Evolutionary conservation across 2,113 vertebrate genomes (phyloP).

Genomic region (Boleophthalmus pectinirostris): DNA sequence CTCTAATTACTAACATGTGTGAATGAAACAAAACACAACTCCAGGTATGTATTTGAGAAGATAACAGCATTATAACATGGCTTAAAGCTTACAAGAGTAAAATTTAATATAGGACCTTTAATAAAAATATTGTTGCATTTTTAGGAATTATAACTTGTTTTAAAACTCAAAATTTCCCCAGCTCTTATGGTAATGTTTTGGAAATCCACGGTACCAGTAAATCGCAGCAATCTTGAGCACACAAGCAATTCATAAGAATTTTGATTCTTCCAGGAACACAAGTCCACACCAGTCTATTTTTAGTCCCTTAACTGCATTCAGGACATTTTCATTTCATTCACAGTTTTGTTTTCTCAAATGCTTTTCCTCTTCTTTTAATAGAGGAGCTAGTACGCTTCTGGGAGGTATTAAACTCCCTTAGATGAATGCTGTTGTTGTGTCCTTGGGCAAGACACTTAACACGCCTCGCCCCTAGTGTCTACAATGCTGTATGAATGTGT

Average conservation of each 20-base stretch:
- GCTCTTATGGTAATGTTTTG: background rate
- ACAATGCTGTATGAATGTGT: no score
- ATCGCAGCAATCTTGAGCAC: background rate
- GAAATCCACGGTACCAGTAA: background rate
- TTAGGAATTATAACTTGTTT: background rate
- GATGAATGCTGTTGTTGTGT: no score
- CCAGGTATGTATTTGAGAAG: no score
- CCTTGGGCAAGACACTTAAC: no score
- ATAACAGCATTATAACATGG: no score
- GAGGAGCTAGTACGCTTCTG: no score
- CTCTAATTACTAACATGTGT: no score
- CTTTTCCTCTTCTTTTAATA: background rate
- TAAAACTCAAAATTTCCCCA: background rate
- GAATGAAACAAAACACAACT: no score
- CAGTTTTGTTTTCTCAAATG: background rate
- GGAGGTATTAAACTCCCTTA: no score
- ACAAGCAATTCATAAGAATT: background rate
- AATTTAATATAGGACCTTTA: no score
- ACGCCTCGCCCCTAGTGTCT: no score
- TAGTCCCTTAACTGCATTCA: slow-evolving; percentile 10
- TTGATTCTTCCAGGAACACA: background rate
- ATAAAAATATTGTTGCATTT: background rate
- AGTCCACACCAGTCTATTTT: background rate
- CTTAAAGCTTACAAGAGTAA: no score
- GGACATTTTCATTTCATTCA: slow-evolving; percentile 7